Conservation (phyloP, 2,888 invertebrate genomes). For the Dione juno region DNA sequence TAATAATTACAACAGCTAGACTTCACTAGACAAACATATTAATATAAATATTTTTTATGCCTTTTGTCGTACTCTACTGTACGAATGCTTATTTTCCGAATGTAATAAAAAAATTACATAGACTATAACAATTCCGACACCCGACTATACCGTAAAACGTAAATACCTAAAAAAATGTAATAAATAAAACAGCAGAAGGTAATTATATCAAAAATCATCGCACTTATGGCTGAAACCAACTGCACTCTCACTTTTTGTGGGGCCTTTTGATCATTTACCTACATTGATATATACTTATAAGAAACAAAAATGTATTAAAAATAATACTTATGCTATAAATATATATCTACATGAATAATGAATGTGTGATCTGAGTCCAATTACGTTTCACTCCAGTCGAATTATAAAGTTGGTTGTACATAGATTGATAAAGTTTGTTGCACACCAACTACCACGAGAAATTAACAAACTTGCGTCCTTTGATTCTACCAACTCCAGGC, state of each 20-base stretch:
- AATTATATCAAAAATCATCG: no score
- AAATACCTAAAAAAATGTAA: no score
- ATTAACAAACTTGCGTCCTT: slow-evolving; percentile 73
- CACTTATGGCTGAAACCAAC: no score
- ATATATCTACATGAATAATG: neutral
- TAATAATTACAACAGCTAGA: no score
- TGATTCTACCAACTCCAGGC: slow-evolving; percentile 56
- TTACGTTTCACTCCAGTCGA: slow-evolving; percentile 38
- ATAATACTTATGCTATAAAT: neutral
- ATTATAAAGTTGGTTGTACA: slow-evolving; percentile 62
- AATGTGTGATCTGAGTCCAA: slow-evolving; percentile 14
- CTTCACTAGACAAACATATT: neutral
- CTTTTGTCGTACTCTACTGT: no score
- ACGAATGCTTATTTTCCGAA: no score
- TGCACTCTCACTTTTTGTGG: no score
- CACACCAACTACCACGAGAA: slow-evolving; percentile 68
- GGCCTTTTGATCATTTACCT: no score
- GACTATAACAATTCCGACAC: no score
- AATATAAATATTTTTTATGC: neutral
- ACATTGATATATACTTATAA: neutral
- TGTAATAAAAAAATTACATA: no score
- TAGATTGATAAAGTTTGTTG: slow-evolving; percentile 75
- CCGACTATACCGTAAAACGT: no score
- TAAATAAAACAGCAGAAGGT: no score
- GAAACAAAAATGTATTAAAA: neutral